These are phyloP conservation scores for Resseliella maxima DNA, from an alignment of 2,888 invertebrate species.

Conservation along the genomic window DNA sequence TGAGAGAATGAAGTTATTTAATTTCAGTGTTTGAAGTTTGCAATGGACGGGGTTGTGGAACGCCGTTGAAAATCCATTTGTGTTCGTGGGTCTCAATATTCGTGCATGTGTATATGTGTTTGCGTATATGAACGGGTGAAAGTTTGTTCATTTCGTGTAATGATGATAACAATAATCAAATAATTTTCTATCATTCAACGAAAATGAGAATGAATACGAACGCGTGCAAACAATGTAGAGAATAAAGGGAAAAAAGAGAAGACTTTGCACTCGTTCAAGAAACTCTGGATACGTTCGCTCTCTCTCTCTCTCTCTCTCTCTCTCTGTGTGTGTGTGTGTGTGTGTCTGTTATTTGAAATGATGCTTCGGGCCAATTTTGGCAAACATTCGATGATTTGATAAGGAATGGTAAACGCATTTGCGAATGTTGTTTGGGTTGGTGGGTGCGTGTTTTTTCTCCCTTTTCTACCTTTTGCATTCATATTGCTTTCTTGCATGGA, in stretches of 20 bases:
- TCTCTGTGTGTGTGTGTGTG: not conserved
- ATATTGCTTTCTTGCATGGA: not conserved
- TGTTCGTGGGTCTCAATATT: not conserved
- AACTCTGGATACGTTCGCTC: not conserved
- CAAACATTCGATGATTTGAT: constrained; percentile 53
- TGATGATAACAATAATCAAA: constrained; percentile 47
- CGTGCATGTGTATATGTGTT: not conserved
- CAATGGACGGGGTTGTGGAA: constrained; percentile 22
- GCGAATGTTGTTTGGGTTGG: not conserved
- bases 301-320: not conserved
- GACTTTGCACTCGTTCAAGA: too few species aligned
- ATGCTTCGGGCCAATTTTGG: not conserved
- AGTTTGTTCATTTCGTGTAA: constrained; percentile 46
- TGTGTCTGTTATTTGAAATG: not conserved
- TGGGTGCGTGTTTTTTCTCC: not conserved
- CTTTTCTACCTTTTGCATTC: not conserved
- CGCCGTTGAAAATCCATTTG: not conserved
- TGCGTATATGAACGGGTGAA: not conserved
- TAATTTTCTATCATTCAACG: constrained; percentile 11
- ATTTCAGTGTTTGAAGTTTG: constrained; percentile 43
- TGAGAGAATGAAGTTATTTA: constrained; percentile 51
- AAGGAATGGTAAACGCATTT: constrained; percentile 23
- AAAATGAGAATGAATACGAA: not conserved
- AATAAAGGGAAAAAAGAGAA: too few species aligned
- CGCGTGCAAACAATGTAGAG: not conserved